These are phyloP conservation scores for Balaeniceps rex DNA, from an alignment of 2,113 vertebrate species.

Conservation along the genomic window DNA sequence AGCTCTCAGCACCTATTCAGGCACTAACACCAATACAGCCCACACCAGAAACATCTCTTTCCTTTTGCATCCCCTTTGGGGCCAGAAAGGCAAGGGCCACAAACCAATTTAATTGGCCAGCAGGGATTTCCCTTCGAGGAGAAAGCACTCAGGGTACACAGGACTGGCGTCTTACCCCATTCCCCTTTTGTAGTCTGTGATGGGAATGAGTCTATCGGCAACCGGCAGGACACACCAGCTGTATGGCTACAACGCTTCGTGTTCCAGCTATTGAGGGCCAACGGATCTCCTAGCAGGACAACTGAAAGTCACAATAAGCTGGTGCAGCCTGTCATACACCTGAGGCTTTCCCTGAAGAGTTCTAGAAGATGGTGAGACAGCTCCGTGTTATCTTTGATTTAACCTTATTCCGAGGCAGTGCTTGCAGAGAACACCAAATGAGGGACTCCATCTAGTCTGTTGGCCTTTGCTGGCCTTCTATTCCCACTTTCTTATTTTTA, in stretches of 20 bases:
- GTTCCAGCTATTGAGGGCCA: background rate
- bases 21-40: background rate
- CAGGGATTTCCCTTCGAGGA: background rate
- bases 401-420: background rate
- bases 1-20: background rate
- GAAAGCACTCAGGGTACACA: background rate
- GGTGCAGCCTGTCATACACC: background rate
- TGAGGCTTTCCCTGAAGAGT: background rate
- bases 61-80: background rate
- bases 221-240: background rate
- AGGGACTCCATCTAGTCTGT: background rate
- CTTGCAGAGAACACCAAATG: background rate
- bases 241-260: background rate
- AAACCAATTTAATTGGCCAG: background rate
- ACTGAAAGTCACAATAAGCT: background rate
- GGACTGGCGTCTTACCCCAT: background rate
- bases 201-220: background rate
- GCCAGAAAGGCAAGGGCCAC: background rate
- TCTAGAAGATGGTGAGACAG: background rate
- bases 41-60: background rate
- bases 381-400: background rate
- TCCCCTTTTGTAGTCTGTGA: background rate
- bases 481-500: slow-evolving; percentile 19
- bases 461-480: background rate
- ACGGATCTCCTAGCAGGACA: background rate